These are phyloP conservation scores for Reinhardtius hippoglossoides DNA, from an alignment of 2,113 vertebrate species.

Conservation along the genomic window DNA sequence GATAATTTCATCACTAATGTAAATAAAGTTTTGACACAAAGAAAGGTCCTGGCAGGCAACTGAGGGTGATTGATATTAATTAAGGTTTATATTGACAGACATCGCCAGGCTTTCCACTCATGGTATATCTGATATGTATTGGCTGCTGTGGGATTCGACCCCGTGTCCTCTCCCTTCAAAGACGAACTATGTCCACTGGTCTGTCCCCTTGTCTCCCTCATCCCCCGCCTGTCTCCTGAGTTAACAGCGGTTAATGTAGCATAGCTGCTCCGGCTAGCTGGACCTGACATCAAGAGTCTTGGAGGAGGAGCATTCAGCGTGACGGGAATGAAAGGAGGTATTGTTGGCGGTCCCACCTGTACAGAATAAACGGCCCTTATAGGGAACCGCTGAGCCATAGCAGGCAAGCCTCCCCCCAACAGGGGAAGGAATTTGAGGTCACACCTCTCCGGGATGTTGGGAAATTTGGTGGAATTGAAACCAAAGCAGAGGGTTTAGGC, in stretches of 20 bases:
- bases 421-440: conserved; percentile 67
- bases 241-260: conserved; percentile 36
- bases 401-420: conserved; percentile 3
- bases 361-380: conserved; percentile 65
- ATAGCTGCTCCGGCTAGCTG: conserved; percentile 34
- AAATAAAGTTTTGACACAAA: no score
- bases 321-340: conserved; percentile 68
- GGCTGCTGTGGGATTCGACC: conserved; percentile 7
- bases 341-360: conserved; percentile 74
- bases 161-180: not conserved
- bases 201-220: not conserved
- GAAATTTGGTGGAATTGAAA: conserved; percentile 57
- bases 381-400: conserved; percentile 57
- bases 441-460: conserved; percentile 51
- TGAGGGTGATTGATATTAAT: no score
- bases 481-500: conserved; percentile 32
- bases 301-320: conserved; percentile 31
- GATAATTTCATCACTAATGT: no score
- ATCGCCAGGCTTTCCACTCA: no score
- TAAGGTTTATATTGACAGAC: no score
- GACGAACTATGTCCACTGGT: not conserved
- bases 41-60: no score
- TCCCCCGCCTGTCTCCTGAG: not conserved
- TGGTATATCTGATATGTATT: no score
- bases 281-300: conserved; percentile 51